phyloP scores from a whole-genome alignment of 2,113 vertebrate genomes.

The Psittacus erithacus region DNA sequence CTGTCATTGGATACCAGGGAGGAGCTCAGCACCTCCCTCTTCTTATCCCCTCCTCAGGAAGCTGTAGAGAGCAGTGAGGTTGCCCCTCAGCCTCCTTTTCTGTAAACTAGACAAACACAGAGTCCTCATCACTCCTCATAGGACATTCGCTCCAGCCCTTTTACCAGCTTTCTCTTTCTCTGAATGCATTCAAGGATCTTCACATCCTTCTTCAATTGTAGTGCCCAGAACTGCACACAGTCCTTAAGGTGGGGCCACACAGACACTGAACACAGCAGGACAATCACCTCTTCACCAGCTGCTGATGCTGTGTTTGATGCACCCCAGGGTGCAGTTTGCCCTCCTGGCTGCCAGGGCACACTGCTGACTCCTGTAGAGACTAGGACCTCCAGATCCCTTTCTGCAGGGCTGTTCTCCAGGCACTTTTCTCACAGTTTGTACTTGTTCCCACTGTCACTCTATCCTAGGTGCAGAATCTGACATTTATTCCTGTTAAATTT shows the following conservation, averaged over 20 bases:
- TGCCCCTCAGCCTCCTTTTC: neutral
- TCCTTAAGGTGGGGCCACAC: neutral
- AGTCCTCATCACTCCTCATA: neutral
- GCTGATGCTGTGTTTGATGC: neutral
- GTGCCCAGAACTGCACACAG: neutral
- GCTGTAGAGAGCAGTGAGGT: neutral
- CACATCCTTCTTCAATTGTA: neutral
- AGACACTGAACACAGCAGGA: rapidly evolving
- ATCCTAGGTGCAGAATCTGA: neutral
- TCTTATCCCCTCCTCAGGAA: neutral
- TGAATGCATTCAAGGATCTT: neutral
- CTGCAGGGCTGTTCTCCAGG: neutral
- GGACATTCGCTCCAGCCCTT: neutral
- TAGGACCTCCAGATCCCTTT: neutral
- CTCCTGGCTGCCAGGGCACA: neutral
- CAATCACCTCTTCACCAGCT: neutral
- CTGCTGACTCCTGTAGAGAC: neutral
- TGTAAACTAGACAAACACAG: neutral
- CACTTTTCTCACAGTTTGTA: neutral
- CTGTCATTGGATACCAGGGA: neutral
- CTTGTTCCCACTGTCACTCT: rapidly evolving
- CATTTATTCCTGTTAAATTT: neutral
- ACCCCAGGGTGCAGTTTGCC: neutral
- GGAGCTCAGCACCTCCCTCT: neutral
- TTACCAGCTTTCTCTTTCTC: neutral